A percentile compares a stretch with the other conserved stretches of the same genome.
Conservation (phyloP, 2,797 vertebrate species). For the Mycteria americana region DNA sequence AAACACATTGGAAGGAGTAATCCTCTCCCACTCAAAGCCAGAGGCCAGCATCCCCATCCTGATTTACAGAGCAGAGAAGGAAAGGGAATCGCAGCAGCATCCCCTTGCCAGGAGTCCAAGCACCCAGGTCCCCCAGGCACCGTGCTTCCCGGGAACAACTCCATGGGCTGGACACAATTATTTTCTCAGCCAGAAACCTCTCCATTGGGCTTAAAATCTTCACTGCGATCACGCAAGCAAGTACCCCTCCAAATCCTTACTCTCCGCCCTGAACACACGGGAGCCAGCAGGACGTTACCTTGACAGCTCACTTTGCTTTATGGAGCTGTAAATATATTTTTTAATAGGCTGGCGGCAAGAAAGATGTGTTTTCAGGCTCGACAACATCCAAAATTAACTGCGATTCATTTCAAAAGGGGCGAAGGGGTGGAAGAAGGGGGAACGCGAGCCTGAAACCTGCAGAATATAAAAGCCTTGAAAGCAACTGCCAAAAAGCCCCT, state of each 20-base stretch:
- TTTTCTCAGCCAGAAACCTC: background rate
- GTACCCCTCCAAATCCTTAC: background rate
- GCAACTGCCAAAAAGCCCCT: conserved; percentile 26
- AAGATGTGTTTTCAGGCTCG: conserved; percentile 38
- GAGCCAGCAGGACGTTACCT: conserved; percentile 29
- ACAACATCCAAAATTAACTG: conserved; percentile 51
- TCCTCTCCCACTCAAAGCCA: background rate
- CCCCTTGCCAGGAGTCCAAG: background rate
- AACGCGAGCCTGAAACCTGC: background rate
- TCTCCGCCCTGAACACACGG: background rate
- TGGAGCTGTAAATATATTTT: conserved; percentile 61
- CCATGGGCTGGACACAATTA: background rate
- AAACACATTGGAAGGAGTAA: background rate
- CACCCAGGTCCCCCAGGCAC: background rate
- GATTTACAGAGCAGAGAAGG: background rate
- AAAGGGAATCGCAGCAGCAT: background rate
- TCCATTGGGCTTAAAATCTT: background rate
- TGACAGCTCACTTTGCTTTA: conserved; percentile 68
- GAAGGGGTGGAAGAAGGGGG: background rate
- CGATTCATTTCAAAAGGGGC: conserved; percentile 41
- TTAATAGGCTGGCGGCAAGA: conserved; percentile 57
- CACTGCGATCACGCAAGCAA: background rate
- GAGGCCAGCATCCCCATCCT: background rate
- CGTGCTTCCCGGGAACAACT: background rate
- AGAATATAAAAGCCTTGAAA: conserved; percentile 34